Base-by-base conservation (phyloP, 2,888 invertebrate genomes). In the Dolichomitus sp. region DNA sequence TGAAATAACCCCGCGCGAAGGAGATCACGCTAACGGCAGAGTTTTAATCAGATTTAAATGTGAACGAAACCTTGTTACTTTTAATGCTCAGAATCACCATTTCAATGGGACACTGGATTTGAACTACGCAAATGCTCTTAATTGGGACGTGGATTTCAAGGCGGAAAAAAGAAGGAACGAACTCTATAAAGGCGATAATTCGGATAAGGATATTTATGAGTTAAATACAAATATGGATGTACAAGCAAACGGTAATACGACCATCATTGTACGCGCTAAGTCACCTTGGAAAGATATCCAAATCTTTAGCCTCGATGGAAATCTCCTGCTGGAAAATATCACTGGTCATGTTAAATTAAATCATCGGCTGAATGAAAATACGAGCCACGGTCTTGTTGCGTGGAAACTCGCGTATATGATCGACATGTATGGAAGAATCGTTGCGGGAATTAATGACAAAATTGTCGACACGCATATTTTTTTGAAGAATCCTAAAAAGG, bases 361-460 rank as follows among this genome's bases (percentile, higher is more conserved):
- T 57, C 86, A 94, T 80, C 87, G 90, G 40, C 83, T 94, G 65
- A 93, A 94, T 86, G 89, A 94, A 14, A 91, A 94, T 5, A 91
- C 90, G 69, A 95, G 95, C 7, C 92, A 94, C 11, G 91, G 94
- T 5, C 92, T 93, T 19, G 89, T 94, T 4, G 89, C 93, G 7
- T 96, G 96, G 95, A 94, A 94, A 12, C 95, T 95, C 94, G 81
- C 94, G 2, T 90, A 95, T 57, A 90, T 95, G 85, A 94, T 95
- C 87, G 90, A 93, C 40, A 91, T 93, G 89, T 88, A 88, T 37
- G 88, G 86, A 0, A 89, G 86, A 63, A 42, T 91, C 0, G 87
- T 95, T 4, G 92, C 94, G 61, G 91, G 93, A 7, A 42, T 33
- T 0, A 84, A 79, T 9, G 89, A 91, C 0, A 95, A 95, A 77